Conservation (phyloP, 2,797 vertebrate genomes). For the Kryptopterus vitreolus region DNA sequence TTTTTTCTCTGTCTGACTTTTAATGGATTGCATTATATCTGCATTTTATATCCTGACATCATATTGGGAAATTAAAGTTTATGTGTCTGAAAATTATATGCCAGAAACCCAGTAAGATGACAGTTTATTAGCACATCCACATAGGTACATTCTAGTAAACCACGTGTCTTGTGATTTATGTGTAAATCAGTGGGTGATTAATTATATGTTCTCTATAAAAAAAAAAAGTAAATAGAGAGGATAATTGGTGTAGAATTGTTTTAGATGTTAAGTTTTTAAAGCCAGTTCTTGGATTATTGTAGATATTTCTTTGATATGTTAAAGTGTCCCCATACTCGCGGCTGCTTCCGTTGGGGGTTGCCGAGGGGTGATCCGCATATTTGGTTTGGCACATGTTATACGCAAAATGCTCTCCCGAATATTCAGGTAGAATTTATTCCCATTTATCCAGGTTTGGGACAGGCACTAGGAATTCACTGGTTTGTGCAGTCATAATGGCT, state of each 20-base stretch:
- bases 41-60: background rate
- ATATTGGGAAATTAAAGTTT: background rate
- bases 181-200: background rate
- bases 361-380: too few relatives aligned
- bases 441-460: too few relatives aligned
- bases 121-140: background rate
- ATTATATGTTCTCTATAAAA: background rate
- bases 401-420: too few relatives aligned
- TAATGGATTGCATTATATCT: constrained; percentile 14
- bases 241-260: background rate
- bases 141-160: background rate
- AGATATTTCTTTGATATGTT: too few relatives aligned
- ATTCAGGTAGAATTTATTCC: too few relatives aligned
- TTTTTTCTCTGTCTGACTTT: too few relatives aligned
- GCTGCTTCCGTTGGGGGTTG: too few relatives aligned
- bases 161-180: background rate
- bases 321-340: background rate
- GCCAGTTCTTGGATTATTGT: background rate
- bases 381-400: too few relatives aligned
- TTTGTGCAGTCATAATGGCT: too few relatives aligned
- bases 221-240: too few relatives aligned
- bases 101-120: background rate
- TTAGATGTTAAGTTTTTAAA: background rate
- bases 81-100: background rate
- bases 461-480: too few relatives aligned